phyloP scores from a whole-genome alignment of 2,797 vertebrate species.

The Ciconia nigra region DNA sequence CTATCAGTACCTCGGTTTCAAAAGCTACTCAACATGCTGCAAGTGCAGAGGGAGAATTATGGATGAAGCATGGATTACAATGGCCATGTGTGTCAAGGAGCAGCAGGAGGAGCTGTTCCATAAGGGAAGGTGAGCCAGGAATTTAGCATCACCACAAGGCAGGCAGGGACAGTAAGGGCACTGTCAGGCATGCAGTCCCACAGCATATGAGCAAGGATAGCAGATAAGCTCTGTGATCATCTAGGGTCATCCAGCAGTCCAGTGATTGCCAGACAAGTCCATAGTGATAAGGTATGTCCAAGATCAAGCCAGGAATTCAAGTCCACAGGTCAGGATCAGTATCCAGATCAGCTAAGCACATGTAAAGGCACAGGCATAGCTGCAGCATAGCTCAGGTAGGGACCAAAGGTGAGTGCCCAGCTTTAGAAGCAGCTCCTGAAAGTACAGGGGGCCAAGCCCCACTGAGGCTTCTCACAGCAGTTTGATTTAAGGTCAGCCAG shows the following conservation, averaged over 20 bases:
- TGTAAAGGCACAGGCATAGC: background rate
- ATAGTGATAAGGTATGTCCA: background rate
- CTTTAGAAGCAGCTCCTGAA: background rate
- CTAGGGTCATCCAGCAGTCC: background rate
- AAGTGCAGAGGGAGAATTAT: background rate
- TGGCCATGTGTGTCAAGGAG: background rate
- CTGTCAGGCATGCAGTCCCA: background rate
- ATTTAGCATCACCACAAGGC: background rate
- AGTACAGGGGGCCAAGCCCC: accelerated
- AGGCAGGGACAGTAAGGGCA: background rate
- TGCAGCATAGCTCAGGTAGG: background rate
- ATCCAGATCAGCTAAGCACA: background rate
- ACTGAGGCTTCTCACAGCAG: background rate
- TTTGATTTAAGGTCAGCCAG: background rate
- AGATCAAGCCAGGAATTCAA: background rate
- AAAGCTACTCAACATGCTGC: background rate
- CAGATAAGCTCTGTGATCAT: background rate
- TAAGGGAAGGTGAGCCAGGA: background rate
- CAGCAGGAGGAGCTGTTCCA: background rate
- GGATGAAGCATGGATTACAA: background rate
- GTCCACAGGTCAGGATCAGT: background rate
- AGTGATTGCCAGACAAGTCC: background rate
- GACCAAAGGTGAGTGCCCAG: background rate
- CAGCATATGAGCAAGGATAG: background rate
- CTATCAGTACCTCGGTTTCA: background rate